Evolutionary conservation across 2,797 vertebrate genomes (phyloP).

Genomic region (Masticophis lateralis): DNA sequence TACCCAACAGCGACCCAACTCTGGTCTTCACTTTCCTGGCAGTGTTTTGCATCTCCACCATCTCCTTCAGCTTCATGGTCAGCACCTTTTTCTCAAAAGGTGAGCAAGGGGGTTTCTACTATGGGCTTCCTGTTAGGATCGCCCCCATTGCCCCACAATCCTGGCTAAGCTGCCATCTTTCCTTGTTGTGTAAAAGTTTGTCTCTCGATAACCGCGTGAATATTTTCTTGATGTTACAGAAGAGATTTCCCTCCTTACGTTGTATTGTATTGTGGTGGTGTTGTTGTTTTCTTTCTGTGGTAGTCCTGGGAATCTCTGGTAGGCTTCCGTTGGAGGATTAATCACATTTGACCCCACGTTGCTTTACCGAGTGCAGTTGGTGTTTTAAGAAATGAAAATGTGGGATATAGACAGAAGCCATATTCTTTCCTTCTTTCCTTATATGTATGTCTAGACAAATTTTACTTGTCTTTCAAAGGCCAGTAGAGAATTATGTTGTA

Average conservation of each 20-base stretch:
- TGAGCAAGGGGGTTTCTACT: conserved; percentile 35
- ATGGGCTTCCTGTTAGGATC: background rate
- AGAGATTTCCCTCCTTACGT: background rate
- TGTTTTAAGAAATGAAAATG: background rate
- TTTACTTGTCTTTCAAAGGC: background rate
- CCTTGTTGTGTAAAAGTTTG: background rate
- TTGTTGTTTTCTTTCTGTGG: background rate
- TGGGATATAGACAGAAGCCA: background rate
- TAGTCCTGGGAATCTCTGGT: background rate
- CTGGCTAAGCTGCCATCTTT: background rate
- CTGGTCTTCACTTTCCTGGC: conserved; percentile 89
- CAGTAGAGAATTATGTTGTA: background rate
- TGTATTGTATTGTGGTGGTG: background rate
- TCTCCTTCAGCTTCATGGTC: conserved; percentile 98
- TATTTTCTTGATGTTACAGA: background rate
- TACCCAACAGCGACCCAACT: conserved; percentile 87
- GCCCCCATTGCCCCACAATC: too few relatives aligned
- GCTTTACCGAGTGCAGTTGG: background rate
- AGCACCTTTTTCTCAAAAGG: conserved; percentile 96
- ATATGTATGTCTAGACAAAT: background rate
- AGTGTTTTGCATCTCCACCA: conserved; percentile 83
- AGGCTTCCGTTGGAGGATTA: background rate
- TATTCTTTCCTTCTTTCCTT: background rate
- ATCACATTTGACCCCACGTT: background rate
- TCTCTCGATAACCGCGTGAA: background rate